Conservation (phyloP, 2,888 invertebrate genomes). For the Adelphocoris suturalis region DNA sequence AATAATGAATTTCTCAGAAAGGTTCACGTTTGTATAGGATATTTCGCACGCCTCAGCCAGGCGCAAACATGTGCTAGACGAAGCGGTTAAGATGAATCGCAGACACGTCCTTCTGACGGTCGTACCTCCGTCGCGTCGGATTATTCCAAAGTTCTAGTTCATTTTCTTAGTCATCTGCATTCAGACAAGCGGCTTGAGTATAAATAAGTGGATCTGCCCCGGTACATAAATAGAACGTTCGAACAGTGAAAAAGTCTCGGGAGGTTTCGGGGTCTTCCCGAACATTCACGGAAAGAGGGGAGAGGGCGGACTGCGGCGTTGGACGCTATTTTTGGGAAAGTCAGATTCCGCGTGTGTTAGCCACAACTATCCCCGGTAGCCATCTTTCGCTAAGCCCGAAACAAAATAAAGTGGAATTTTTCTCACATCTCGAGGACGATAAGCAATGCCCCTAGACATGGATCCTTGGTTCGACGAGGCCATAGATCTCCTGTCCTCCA, state of each 20-base stretch:
- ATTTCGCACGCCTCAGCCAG: too few relatives aligned
- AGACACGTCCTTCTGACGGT: too few relatives aligned
- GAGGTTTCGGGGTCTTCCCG: not conserved
- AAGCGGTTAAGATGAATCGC: too few relatives aligned
- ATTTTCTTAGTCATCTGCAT: constrained; percentile 24
- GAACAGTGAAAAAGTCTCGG: constrained; percentile 20
- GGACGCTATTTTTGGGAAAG: constrained; percentile 15
- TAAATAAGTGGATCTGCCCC: constrained; percentile 32
- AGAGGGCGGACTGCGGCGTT: not conserved
- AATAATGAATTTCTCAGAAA: too few relatives aligned
- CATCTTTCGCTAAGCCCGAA: not conserved
- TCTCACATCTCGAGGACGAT: not conserved
- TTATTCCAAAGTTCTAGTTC: constrained; percentile 3
- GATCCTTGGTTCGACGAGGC: constrained; percentile 67
- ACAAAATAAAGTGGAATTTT: not conserved
- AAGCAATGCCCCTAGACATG: constrained; percentile 45
- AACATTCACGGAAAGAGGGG: not conserved
- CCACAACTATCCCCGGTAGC: not conserved
- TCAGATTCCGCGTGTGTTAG: constrained; percentile 27
- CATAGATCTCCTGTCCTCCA: constrained; percentile 53
- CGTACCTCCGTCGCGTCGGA: not conserved
- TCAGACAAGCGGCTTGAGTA: constrained; percentile 22
- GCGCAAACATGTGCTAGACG: too few relatives aligned
- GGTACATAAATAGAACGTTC: not conserved
- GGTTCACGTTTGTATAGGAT: too few relatives aligned